Percentiles rank a stretch among this genome's conserved stretches.
These are phyloP conservation scores for Pantala flavescens DNA, from an alignment of 1,140 invertebrate genomes.

Conservation along the genomic window DNA sequence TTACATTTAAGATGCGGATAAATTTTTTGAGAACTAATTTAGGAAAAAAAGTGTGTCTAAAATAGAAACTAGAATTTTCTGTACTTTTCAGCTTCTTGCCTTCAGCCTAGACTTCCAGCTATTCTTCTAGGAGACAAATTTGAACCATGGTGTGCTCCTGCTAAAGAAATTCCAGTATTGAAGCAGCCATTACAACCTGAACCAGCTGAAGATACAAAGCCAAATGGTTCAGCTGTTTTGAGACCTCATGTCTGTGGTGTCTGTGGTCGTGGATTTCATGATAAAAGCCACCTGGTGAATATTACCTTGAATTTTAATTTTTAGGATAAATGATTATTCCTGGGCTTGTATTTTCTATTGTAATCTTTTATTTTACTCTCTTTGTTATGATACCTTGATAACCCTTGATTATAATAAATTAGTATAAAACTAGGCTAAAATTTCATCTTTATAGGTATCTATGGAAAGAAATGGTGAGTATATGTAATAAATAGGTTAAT, in stretches of 20 bases:
- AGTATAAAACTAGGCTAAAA: no score
- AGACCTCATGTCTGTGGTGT: slow-evolving; percentile 48
- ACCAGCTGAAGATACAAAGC: neutral
- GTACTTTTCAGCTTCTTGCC: neutral
- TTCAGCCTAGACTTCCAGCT: neutral
- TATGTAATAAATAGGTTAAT: no score
- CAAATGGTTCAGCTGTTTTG: slow-evolving; percentile 36
- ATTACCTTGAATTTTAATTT: neutral
- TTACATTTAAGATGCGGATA: no score
- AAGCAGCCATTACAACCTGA: neutral
- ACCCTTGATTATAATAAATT: no score
- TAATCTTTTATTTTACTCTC: no score
- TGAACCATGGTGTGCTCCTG: neutral
- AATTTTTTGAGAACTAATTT: no score
- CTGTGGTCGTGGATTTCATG: slow-evolving; percentile 53
- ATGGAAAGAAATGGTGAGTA: no score
- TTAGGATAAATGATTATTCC: neutral
- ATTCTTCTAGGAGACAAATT: neutral
- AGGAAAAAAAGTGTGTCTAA: neutral
- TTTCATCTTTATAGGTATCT: no score
- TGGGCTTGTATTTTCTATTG: no score
- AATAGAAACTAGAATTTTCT: slow-evolving; percentile 12
- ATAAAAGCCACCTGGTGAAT: slow-evolving; percentile 52
- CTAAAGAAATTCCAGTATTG: neutral
- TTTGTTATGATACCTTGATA: no score